Base-by-base conservation (phyloP, 2,888 invertebrate genomes). In the Sesia apiformis region DNA sequence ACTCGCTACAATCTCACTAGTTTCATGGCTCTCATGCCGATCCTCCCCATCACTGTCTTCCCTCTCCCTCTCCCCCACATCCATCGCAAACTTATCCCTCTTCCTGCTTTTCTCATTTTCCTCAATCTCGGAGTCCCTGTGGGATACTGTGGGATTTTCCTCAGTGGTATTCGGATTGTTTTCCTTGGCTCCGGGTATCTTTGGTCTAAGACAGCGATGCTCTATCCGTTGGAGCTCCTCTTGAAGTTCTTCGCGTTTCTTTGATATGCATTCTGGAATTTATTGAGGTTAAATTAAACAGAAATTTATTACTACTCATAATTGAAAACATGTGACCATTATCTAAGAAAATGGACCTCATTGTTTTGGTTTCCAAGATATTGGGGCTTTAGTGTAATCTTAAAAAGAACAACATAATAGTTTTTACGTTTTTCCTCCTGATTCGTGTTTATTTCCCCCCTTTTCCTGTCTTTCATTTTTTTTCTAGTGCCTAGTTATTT, bases 151-250 rank as follows among this genome's bases (percentile, higher is more conserved):
- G 0, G 58, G 55, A 23, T 64, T 59, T 54, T 58, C 4, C 5
- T 6, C 38, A 3, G 53, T 4, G 6, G 40, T 5, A 40, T 65
- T 60, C 0, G 78, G 81, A n/a, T 81, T 69, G 40, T 84, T 83
- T 63, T 86, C 85, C 53, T 84, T 83, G 54, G 78, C 67, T 0
- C 64, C 76, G 0, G 81, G 80, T 0, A 67, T 74, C 46, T 79
- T 67, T 1, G 72, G 67, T 4, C 88, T 74, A 1, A 83, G 73
- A 54, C 86, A 84, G 38, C 82, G 89, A 62, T 90, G 84, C 58
- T 94, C 93, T 76, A 94, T 92, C 58, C 91, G 89, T 59, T 88
- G 86, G 23, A 94, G 74, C 69, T 94, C 93, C 4, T 92, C 91
- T 66, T 92, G 91, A 0, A 94, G 86, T 64, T 92, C 91, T 57